Conservation (phyloP, 1,140 invertebrate species). For the Drepana arcuata region DNA sequence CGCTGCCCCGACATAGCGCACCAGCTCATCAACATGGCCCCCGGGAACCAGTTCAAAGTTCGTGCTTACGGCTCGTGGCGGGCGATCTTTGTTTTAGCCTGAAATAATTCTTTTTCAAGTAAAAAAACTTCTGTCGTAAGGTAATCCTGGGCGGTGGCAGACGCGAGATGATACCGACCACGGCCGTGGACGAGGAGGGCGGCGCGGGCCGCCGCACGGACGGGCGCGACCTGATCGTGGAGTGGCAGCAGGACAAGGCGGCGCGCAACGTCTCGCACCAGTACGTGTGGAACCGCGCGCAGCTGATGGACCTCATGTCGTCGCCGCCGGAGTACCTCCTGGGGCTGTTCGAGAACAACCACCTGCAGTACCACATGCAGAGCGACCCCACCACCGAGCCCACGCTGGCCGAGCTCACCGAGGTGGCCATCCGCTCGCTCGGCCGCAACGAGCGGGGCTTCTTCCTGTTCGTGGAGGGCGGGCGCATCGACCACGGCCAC, state of each 20-base stretch:
- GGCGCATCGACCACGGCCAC: slow-evolving; percentile 82
- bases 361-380: slow-evolving; percentile 72
- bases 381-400: slow-evolving; percentile 76
- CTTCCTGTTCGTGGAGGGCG: slow-evolving; percentile 92
- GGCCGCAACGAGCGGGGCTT: slow-evolving; percentile 86
- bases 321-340: slow-evolving; percentile 74
- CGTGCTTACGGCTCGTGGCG: background rate
- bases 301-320: slow-evolving; percentile 70
- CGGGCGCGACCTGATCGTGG: slow-evolving; percentile 65
- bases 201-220: slow-evolving; percentile 68
- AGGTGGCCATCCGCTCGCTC: slow-evolving; percentile 86
- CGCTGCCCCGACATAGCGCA: slow-evolving; percentile 69
- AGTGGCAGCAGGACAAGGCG: slow-evolving; percentile 62
- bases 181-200: slow-evolving; percentile 70
- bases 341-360: slow-evolving; percentile 72
- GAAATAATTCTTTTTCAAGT: background rate
- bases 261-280: slow-evolving; percentile 39
- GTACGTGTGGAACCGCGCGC: slow-evolving; percentile 58
- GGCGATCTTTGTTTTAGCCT: background rate
- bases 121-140: slow-evolving; percentile 11
- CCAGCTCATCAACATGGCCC: slow-evolving; percentile 77
- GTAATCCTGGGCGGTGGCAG: slow-evolving; percentile 84
- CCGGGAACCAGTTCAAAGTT: slow-evolving; percentile 68
- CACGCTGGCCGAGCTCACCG: slow-evolving; percentile 88
- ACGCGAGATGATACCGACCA: slow-evolving; percentile 77